Base-by-base conservation (phyloP, 2,888 invertebrate genomes). In the Trachelus iudaicus region DNA sequence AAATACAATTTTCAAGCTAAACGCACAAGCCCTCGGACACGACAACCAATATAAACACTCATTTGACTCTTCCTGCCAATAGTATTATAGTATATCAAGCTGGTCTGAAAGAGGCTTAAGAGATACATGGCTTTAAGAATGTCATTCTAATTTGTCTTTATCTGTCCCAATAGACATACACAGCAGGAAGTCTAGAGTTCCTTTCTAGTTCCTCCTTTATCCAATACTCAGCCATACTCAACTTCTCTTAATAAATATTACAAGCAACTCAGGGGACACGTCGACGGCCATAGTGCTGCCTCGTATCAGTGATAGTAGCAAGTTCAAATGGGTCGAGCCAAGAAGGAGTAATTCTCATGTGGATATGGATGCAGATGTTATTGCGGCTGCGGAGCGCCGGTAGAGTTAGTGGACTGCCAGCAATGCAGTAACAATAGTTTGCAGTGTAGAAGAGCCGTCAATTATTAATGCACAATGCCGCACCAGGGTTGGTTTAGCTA, bases 151-250 rank as follows among this genome's bases (percentile, higher is more conserved):
- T 78, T 80, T 68, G 76, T 75, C 77, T 81, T 81, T 77, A 81
- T 81, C 78, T 73, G 69, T 80, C 73, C 80, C 81, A 81, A 80
- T 77, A 79, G 77, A 76, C 77, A 78, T 73, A 73, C 75, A 71
- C 76, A 75, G 73, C 73, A 69, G 68, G 56, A 68, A 74, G 77
- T 76, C 75, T 37, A 34, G 15, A 35, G 13, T 76, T 30, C 9
- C 35, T 71, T 40, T 73, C 56, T 75, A 35, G 69, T 73, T 35
- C 13, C 69, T 71, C 40, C 73, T 75, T 23, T 9, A 56, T 56
- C 56, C 56, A 9, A 12, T 33, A 15, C 73, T 34, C 35, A 31
- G 34, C n/a, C 9, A 23, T 11, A 13, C 37, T 73, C 73, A 23
- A 56, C 1, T 30, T 68, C 35, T 73, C 77, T 73, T 79, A 79